Percentiles rank a stretch among this genome's conserved stretches.
Evolutionary conservation across 2,888 invertebrate genomes (phyloP).

Genomic region (Eubasilissa splendida): DNA sequence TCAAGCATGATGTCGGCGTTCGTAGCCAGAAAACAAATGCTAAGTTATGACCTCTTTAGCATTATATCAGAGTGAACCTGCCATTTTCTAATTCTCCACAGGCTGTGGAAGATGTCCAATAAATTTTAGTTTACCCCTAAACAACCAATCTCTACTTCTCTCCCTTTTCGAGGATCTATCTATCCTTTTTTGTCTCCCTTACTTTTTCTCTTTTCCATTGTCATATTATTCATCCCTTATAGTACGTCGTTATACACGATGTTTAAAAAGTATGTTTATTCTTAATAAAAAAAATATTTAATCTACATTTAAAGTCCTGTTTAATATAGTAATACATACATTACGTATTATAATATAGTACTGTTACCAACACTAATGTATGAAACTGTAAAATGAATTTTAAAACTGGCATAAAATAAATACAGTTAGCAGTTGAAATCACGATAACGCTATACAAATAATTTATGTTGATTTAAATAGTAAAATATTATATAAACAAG

Average conservation of each 20-base stretch:
- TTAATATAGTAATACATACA: too few species aligned
- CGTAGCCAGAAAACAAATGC: conserved; percentile 69
- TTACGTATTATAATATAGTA: too few species aligned
- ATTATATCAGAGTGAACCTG: conserved; percentile 69
- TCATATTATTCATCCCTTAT: conserved; percentile 22
- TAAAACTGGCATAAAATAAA: too few species aligned
- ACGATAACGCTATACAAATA: too few species aligned
- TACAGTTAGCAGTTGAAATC: too few species aligned
- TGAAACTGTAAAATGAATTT: too few species aligned
- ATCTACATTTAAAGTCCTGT: neutral
- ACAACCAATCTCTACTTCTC: conserved; percentile 54
- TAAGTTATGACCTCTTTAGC: conserved; percentile 72
- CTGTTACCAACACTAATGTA: too few species aligned
- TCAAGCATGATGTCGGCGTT: conserved; percentile 39
- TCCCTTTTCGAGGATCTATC: conserved; percentile 32
- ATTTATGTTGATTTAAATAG: too few species aligned
- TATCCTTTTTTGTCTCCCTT: conserved; percentile 43
- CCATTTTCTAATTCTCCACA: conserved; percentile 74
- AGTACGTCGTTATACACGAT: neutral
- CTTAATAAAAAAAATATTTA: neutral
- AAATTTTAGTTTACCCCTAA: conserved; percentile 67
- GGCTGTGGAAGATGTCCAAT: conserved; percentile 72
- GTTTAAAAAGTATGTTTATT: conserved; percentile 13
- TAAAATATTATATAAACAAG: too few species aligned
- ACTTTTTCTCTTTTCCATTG: conserved; percentile 14